Evolutionary conservation across 2,888 invertebrate species (phyloP), one percentile per base, ranked within the genome.

Genomic region (Luffia ferchaultella): DNA sequence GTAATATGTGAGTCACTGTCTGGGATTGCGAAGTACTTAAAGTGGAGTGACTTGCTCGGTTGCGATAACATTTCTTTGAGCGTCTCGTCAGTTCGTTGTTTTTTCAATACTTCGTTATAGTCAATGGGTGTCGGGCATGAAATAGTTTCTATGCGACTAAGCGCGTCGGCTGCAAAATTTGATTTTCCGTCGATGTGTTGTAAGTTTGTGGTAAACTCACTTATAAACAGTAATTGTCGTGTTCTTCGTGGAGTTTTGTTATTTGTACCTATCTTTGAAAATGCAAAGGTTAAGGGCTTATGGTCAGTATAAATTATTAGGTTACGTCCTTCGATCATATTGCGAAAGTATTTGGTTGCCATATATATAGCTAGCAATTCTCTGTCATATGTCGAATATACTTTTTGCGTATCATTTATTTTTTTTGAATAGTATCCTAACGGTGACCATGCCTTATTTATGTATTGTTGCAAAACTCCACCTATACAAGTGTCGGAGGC

Each of bases 201-300:
- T 18, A 58, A 57, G 7, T 57, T 51, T 1, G 52, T 56, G 1
- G 56, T 55, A 48, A 56, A 58, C 18, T 60, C 55, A 30, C 57
- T 56, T 12, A 60, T 59, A 40, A 48, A 59, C 12, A 53, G 12
- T 2, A 57, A 41, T 17, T 57, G 57, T 12, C 58, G 49, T 5
- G 54, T 49, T 16, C 58, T 42, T 20, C 57, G 20, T 2, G 58
- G 56, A 5, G 50, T 51, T 53, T 59, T 57, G 18, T 53, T 57
- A 9, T 2, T 15, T 20, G 9, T 1, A 3, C 7, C 1, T 20
- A 9, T 16, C n/a, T 46, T 50, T 2, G 15, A 7, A 15, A 50
- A 17, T 5, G 16, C 45, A 16, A 3, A 46, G n/a, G 46, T 50
- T 2, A 45, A 20, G 1, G 50, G 50, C 20, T 49, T 49, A 17